Evolutionary conservation across 2,888 invertebrate species (phyloP), one percentile per base, ranked within the genome.

Genomic region (Dusona sp.): DNA sequence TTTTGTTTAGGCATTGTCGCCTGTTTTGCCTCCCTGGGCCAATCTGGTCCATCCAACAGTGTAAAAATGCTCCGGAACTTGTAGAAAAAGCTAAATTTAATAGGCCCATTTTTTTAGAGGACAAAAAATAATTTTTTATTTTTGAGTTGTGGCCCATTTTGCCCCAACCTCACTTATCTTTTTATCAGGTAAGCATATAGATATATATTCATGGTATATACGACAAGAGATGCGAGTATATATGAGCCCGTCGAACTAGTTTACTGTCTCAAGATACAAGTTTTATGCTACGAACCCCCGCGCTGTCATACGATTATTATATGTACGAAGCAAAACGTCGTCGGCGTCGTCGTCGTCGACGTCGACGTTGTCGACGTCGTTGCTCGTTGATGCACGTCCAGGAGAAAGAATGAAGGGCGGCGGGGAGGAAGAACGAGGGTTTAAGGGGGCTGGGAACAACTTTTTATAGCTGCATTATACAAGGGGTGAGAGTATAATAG

Each of bases 391-490:
- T 86, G 72, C 80, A 42, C 75, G 67, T 57, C 75, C 57, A 54
- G 67, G 19, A 48, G 45, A 6, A 48, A 25, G 67, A 25, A 25
- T 16, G 29, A 33, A 29, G 29, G n/a, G n/a, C 1, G 45, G 8
- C 0, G 3, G 3, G 51, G 11, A 29, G 29, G 25, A 57, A 3
- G 29, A 16, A 29, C 16, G 61, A 29, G 61, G 29, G 61, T 29
- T 29, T 29, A 29, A 33, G 51, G 36, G 54, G 65, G 22, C 16
- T 65, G 61, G 29, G 81, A 78, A 78, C 77, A 84, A 86, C 81
- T 84, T 86, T 86, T 86, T 86, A 78, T 80, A 78, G 81, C 84
- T 84, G 80, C 84, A 84, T 86, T 84, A 81, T 86, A 81, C 80
- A 80, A 42, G 64, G 61, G 38, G 82, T 77, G 67, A 67, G 70